Conservation (phyloP, 1,140 invertebrate species). For the Caerostris extrusa region DNA sequence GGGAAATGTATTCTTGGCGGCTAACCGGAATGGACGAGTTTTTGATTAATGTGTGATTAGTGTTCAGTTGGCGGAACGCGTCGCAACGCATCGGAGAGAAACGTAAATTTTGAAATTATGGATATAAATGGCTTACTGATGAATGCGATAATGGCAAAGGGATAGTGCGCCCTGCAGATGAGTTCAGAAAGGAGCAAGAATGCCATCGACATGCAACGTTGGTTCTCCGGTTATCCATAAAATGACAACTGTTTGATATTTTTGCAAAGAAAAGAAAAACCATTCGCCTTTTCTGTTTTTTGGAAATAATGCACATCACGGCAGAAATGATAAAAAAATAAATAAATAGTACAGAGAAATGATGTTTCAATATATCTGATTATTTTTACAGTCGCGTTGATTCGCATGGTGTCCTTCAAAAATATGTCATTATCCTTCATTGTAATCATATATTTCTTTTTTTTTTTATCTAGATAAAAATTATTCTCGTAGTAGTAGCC, state of each 20-base stretch:
- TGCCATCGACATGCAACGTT: constrained; percentile 52
- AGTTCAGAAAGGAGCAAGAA: constrained; percentile 12
- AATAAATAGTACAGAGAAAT: not conserved
- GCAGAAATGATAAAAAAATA: not conserved
- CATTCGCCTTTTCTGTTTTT: not conserved
- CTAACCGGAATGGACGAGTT: constrained; percentile 56
- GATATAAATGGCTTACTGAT: constrained; percentile 41
- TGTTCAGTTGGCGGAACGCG: constrained; percentile 53
- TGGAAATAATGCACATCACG: constrained; percentile 41
- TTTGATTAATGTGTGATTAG: constrained; percentile 65
- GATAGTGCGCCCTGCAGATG: not conserved
- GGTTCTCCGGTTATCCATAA: constrained; percentile 28
- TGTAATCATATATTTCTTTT: not conserved
- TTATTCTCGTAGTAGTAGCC: not conserved
- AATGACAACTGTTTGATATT: constrained; percentile 36
- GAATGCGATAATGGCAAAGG: constrained; percentile 12
- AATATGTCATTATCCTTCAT: constrained; percentile 29
- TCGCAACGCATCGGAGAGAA: constrained; percentile 4
- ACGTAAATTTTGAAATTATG: constrained; percentile 57
- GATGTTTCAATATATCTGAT: constrained; percentile 38
- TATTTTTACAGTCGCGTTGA: constrained; percentile 4
- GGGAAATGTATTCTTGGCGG: constrained; percentile 49
- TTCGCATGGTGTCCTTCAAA: constrained; percentile 5
- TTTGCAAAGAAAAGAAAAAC: not conserved
- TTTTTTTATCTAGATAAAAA: not conserved